Evolutionary conservation across 2,797 vertebrate species (phyloP).

Genomic region (Ceryle rudis): DNA sequence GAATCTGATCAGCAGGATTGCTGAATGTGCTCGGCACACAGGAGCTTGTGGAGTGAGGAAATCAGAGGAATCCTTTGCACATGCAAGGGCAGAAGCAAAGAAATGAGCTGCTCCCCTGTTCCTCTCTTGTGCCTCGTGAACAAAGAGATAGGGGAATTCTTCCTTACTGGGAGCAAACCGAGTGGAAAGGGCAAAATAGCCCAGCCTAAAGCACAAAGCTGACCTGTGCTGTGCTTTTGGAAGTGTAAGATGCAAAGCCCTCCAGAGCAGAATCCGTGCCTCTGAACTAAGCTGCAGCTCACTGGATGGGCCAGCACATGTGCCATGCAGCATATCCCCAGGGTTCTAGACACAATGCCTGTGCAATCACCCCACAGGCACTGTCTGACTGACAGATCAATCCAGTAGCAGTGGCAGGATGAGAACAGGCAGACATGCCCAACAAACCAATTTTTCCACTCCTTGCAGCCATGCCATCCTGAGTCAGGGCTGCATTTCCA

Average conservation of each 20-base stretch:
- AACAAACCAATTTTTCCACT: accelerated
- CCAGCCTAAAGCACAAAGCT: neutral
- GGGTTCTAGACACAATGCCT: neutral
- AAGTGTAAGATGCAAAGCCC: neutral
- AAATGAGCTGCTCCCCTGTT: neutral
- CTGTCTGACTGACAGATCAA: neutral
- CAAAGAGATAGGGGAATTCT: neutral
- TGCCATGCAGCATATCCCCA: neutral
- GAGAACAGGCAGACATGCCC: neutral
- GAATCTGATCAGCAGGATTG: neutral
- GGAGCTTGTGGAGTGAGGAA: neutral
- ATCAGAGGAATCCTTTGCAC: neutral
- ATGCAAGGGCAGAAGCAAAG: neutral
- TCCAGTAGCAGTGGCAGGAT: neutral
- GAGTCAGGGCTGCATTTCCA: neutral
- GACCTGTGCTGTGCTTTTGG: neutral
- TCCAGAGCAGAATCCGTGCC: neutral
- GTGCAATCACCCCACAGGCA: neutral
- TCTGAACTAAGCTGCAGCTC: neutral
- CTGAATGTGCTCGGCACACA: neutral
- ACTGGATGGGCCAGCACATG: neutral
- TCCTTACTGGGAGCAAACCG: neutral
- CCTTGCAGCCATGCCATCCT: accelerated
- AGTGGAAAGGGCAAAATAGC: neutral
- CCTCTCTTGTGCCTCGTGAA: neutral